These are phyloP conservation scores for Ailuropoda melanoleuca DNA, from an alignment of 2,113 vertebrate species.

Conservation along the genomic window DNA sequence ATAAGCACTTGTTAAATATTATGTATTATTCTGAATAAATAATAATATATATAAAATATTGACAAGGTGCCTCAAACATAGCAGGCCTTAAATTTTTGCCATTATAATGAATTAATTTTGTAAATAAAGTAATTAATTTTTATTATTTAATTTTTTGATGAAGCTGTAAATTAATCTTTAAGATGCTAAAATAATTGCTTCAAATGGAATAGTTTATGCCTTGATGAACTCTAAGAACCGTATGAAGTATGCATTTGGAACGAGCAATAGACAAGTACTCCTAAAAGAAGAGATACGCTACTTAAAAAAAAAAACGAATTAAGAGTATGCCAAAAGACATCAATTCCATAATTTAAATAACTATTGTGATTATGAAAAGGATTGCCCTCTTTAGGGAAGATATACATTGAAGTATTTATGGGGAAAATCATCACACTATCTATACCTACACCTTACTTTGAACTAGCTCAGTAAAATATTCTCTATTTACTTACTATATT, in stretches of 20 bases:
- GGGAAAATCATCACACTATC: background rate
- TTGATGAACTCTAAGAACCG: background rate
- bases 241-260: background rate
- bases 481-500: background rate
- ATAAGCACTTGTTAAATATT: background rate
- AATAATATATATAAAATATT: conserved; percentile 5
- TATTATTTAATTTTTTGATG: conserved; percentile 22
- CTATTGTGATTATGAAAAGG: background rate
- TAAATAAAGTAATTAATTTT: conserved; percentile 45
- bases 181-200: conserved; percentile 25
- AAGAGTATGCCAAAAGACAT: background rate
- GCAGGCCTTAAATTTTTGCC: background rate
- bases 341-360: background rate
- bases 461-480: background rate
- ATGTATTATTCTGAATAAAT: background rate
- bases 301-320: background rate
- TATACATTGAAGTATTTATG: background rate
- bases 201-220: background rate
- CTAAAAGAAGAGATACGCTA: background rate
- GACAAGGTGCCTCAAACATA: background rate
- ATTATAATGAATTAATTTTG: conserved; percentile 28
- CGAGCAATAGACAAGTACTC: background rate
- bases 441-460: background rate
- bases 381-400: background rate
- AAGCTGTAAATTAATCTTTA: conserved; percentile 13